A percentile compares a stretch with the other conserved stretches of the same genome.
phyloP scores from a whole-genome alignment of 1,140 invertebrate genomes.

The Procambarus virginalis region DNA sequence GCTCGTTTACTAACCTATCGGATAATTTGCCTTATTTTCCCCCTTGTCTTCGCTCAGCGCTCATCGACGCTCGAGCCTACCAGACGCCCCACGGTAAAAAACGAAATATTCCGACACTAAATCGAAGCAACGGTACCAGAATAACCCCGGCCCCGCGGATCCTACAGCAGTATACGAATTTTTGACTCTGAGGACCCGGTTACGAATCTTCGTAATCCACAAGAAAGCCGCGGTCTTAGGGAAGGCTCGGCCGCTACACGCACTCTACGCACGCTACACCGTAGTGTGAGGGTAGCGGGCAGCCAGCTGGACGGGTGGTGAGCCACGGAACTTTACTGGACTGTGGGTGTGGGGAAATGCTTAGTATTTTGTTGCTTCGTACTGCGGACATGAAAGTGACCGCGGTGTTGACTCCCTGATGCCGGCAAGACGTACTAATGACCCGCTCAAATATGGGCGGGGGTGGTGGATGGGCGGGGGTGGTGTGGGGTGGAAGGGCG shows the following conservation, averaged over 20 bases:
- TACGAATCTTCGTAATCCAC: too few relatives aligned
- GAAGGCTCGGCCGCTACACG: too few relatives aligned
- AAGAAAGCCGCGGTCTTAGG: too few relatives aligned
- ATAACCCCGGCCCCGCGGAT: background rate
- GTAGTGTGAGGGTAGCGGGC: too few relatives aligned
- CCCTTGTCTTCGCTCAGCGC: background rate
- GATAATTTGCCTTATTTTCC: conserved; percentile 17
- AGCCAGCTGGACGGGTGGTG: too few relatives aligned
- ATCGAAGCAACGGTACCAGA: background rate
- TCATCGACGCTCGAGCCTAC: background rate
- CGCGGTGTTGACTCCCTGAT: conserved; percentile 47
- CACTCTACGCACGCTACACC: too few relatives aligned
- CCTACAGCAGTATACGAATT: background rate
- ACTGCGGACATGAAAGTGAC: conserved; percentile 16
- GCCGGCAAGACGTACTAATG: conserved; percentile 51
- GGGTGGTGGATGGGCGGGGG: background rate
- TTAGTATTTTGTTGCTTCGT: background rate
- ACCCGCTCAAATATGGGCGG: conserved; percentile 22
- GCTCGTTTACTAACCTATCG: conserved; percentile 17
- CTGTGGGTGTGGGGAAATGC: background rate
- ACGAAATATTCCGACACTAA: background rate
- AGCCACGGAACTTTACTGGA: too few relatives aligned
- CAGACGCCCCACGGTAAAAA: background rate
- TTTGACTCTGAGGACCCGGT: background rate
- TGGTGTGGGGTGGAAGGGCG: background rate